These are phyloP conservation scores for Erinaceus europaeus DNA, from an alignment of 2,113 vertebrate species.

Conservation along the genomic window DNA sequence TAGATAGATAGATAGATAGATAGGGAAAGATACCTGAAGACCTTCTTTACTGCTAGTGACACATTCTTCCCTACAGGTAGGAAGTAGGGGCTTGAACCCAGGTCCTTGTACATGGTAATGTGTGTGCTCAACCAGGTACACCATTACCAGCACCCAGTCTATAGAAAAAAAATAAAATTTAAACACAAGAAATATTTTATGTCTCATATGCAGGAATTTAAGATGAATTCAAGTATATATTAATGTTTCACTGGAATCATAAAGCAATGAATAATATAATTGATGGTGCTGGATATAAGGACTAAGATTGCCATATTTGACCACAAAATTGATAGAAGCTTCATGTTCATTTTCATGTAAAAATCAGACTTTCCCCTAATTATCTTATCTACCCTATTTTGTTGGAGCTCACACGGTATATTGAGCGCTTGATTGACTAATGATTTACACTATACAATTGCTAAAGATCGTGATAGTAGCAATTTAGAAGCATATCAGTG, in stretches of 20 bases:
- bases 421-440: constrained; percentile 42
- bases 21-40: too few relatives aligned
- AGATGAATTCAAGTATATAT: neutral
- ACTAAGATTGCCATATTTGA: neutral
- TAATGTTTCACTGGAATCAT: constrained; percentile 52
- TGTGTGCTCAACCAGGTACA: too few relatives aligned
- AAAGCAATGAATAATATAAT: constrained; percentile 50
- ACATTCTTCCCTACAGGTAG: too few relatives aligned
- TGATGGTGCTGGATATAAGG: neutral
- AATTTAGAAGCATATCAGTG: constrained; percentile 70
- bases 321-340: constrained; percentile 25
- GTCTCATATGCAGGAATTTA: constrained; percentile 44
- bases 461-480: constrained; percentile 69
- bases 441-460: constrained; percentile 66
- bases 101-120: too few relatives aligned
- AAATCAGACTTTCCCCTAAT: constrained; percentile 61
- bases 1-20: too few relatives aligned
- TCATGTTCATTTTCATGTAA: constrained; percentile 48
- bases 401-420: constrained; percentile 20
- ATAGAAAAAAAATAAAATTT: neutral
- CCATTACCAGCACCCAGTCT: too few relatives aligned
- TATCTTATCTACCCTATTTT: constrained; percentile 65
- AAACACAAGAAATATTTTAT: neutral
- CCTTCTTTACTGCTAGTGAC: too few relatives aligned
- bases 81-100: too few relatives aligned